These are phyloP conservation scores for Nerophis ophidion DNA, from an alignment of 2,113 vertebrate genomes.

Conservation along the genomic window DNA sequence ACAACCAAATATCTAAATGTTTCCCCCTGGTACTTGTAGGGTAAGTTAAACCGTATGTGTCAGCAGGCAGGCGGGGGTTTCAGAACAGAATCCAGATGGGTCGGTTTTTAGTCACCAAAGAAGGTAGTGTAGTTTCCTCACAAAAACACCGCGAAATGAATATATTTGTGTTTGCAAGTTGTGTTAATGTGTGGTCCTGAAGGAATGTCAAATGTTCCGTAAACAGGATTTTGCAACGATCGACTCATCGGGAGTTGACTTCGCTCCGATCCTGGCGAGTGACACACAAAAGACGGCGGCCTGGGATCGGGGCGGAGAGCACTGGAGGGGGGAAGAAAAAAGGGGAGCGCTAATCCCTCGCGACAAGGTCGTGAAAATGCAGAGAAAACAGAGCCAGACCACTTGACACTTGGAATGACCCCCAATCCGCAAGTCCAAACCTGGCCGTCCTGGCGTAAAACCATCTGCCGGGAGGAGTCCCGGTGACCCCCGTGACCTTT, in stretches of 20 bases:
- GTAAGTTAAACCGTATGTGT: not conserved
- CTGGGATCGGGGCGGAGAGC: conserved; percentile 2
- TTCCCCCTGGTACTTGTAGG: too few species aligned
- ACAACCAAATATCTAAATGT: too few species aligned
- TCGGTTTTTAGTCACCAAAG: conserved; percentile 38
- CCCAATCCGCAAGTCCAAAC: conserved; percentile 29
- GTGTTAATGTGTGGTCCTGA: conserved; percentile 16
- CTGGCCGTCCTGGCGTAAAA: conserved; percentile 17
- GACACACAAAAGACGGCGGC: conserved; percentile 14
- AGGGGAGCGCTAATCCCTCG: conserved; percentile 13
- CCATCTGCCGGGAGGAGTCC: conserved; percentile 5
- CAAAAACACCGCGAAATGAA: conserved; percentile 37
- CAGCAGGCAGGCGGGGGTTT: not conserved
- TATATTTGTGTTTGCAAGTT: not conserved
- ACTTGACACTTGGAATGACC: conserved; percentile 38
- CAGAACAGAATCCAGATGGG: conserved; percentile 46
- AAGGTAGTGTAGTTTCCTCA: conserved; percentile 43
- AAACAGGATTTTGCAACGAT: conserved; percentile 10
- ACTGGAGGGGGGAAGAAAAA: not conserved
- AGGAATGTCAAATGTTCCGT: conserved; percentile 1
- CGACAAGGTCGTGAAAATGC: conserved; percentile 7
- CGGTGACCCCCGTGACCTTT: conserved; percentile 13
- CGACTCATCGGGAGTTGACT: not conserved
- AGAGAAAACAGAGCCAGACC: conserved; percentile 1
- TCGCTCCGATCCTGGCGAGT: conserved; percentile 7